Evolutionary conservation across 2,888 invertebrate species (phyloP).

Genomic region (Apotomis capreana): DNA sequence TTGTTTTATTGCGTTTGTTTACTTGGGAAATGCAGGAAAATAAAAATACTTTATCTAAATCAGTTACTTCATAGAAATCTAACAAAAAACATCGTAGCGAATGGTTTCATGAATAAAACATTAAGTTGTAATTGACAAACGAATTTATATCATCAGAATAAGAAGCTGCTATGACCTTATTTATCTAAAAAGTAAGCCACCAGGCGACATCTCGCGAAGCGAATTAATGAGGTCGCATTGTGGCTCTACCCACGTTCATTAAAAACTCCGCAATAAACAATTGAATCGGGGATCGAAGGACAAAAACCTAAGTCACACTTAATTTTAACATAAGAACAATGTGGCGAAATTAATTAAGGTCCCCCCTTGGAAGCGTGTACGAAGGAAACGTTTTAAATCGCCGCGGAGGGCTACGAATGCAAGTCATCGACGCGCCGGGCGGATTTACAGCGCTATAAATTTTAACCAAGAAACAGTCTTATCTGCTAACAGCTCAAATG

Average conservation of each 20-base stretch:
- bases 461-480: slow-evolving; percentile 69
- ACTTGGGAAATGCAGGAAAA: slow-evolving; percentile 19
- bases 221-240: slow-evolving; percentile 28
- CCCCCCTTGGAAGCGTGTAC: slow-evolving; percentile 61
- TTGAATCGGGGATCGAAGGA: slow-evolving; percentile 47
- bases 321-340: slow-evolving; percentile 67
- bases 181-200: slow-evolving; percentile 13
- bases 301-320: slow-evolving; percentile 64
- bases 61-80: not conserved
- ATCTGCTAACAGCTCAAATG: slow-evolving; percentile 77
- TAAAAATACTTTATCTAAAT: slow-evolving; percentile 9
- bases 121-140: not conserved
- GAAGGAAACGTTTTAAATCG: slow-evolving; percentile 68
- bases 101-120: not conserved
- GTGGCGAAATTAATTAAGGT: slow-evolving; percentile 78
- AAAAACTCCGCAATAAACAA: slow-evolving; percentile 42
- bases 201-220: slow-evolving; percentile 8
- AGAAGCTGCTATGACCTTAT: not conserved
- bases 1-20: slow-evolving; percentile 36
- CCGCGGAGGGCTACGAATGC: slow-evolving; percentile 62
- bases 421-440: slow-evolving; percentile 70
- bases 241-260: slow-evolving; percentile 34
- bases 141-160: not conserved
- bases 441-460: slow-evolving; percentile 78
- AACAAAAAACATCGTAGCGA: not conserved